Conservation (phyloP, 1,140 invertebrate species). For the Tetragnatha versicolor region DNA sequence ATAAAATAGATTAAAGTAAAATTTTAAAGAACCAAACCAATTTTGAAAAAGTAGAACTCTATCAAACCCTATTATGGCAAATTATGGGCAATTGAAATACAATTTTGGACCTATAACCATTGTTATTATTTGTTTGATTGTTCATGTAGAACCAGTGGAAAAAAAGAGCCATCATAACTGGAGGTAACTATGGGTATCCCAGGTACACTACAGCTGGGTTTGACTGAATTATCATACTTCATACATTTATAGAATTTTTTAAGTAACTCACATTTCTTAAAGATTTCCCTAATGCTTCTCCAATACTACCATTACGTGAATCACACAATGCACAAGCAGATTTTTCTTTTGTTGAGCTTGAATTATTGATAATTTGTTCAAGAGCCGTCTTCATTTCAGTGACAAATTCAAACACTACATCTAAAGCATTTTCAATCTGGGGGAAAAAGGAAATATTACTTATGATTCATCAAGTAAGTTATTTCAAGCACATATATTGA, state of each 20-base stretch:
- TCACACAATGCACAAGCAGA: constrained; percentile 60
- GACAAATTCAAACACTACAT: constrained; percentile 66
- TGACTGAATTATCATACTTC: background rate
- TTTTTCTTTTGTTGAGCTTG: constrained; percentile 51
- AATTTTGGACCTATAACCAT: no score
- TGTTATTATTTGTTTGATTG: no score
- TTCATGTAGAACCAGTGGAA: no score
- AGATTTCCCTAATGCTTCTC: constrained; percentile 66
- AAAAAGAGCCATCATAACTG: no score
- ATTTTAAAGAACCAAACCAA: constrained; percentile 14
- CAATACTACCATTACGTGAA: constrained; percentile 58
- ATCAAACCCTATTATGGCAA: no score
- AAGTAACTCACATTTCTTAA: constrained; percentile 65
- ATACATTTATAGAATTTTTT: background rate
- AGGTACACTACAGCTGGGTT: no score
- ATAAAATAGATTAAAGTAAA: constrained; percentile 9
- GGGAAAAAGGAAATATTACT: constrained; percentile 26
- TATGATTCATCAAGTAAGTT: background rate
- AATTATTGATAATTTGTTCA: constrained; percentile 67
- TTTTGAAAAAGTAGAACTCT: no score
- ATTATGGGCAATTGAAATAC: no score
- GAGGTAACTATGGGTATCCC: no score
- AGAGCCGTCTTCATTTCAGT: constrained; percentile 68
- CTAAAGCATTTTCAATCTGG: constrained; percentile 68
- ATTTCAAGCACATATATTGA: background rate